Percentiles rank a stretch among this genome's conserved stretches.
Evolutionary conservation across 2,113 vertebrate species (phyloP).

Genomic region (Aspiorhynchus laticeps): DNA sequence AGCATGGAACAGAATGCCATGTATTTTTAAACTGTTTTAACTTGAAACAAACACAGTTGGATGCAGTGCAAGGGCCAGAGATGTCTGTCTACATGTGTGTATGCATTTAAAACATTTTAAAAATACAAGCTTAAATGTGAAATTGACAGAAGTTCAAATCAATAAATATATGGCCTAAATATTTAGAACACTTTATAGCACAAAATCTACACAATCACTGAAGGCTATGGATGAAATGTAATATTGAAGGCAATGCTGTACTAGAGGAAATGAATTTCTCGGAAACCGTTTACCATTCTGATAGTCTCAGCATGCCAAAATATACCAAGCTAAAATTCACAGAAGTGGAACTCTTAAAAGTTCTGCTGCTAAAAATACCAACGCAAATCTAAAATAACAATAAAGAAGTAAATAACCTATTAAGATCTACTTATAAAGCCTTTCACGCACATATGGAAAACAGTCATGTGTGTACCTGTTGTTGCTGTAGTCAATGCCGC

Average conservation of each 20-base stretch:
- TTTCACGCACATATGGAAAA: not conserved
- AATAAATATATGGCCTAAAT: not conserved
- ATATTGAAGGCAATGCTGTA: not conserved
- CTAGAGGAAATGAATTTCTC: not conserved
- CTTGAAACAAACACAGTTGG: not conserved
- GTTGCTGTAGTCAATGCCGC: conserved; percentile 92
- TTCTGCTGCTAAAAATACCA: not conserved
- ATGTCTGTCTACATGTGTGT: not conserved
- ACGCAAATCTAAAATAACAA: not conserved
- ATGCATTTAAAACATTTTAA: not conserved
- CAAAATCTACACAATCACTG: not conserved
- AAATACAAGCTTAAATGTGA: not conserved
- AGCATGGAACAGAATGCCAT: not conserved
- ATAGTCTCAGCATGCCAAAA: not conserved
- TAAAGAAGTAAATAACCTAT: not conserved
- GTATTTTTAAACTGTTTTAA: not conserved
- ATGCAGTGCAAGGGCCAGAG: not conserved
- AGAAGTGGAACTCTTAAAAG: not conserved
- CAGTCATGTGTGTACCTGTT: conserved; percentile 83
- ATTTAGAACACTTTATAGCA: not conserved
- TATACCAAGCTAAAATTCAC: not conserved
- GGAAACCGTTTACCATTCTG: not conserved
- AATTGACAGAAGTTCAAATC: not conserved
- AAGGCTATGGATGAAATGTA: not conserved
- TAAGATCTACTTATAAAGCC: not conserved